Percentiles rank a stretch among this genome's conserved stretches.
phyloP scores from a whole-genome alignment of 2,113 vertebrate genomes.

The Amia ocellicauda region DNA sequence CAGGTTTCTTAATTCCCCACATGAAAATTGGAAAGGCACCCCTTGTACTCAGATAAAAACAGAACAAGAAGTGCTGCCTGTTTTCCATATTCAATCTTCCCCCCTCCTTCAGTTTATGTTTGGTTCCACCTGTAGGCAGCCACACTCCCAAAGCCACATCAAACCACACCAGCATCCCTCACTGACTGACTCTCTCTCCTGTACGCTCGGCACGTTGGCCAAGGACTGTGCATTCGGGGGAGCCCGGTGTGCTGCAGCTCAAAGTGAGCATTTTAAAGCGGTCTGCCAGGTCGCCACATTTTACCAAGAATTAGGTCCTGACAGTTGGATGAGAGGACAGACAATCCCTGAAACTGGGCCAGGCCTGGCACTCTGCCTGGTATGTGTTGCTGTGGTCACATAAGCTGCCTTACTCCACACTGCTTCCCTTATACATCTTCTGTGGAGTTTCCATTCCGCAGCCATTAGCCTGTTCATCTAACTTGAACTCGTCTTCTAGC shows the following conservation, averaged over 20 bases:
- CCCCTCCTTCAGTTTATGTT: slow-evolving; percentile 22
- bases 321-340: slow-evolving; percentile 82
- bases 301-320: slow-evolving; percentile 80
- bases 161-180: slow-evolving; percentile 47
- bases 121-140: slow-evolving; percentile 57
- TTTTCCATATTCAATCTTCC: slow-evolving; percentile 2
- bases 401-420: too few species aligned
- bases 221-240: slow-evolving; percentile 51
- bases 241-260: slow-evolving; percentile 61
- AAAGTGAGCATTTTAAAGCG: slow-evolving; percentile 68
- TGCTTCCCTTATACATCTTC: too few species aligned
- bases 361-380: slow-evolving; percentile 74
- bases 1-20: too few species aligned
- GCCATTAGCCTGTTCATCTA: too few species aligned
- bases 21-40: too few species aligned
- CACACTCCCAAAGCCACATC: slow-evolving; percentile 45
- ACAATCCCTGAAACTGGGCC: slow-evolving; percentile 77
- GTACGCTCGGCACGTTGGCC: slow-evolving; percentile 58
- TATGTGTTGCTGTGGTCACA: slow-evolving; percentile 70
- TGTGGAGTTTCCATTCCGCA: too few species aligned
- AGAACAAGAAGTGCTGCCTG: slow-evolving; percentile 14
- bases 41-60: too few species aligned
- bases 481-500: too few species aligned
- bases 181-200: slow-evolving; percentile 34
- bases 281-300: slow-evolving; percentile 73